A percentile compares a stretch with the other conserved stretches of the same genome.
Evolutionary conservation across 2,113 vertebrate species (phyloP).

Genomic region (Callorhinus ursinus): DNA sequence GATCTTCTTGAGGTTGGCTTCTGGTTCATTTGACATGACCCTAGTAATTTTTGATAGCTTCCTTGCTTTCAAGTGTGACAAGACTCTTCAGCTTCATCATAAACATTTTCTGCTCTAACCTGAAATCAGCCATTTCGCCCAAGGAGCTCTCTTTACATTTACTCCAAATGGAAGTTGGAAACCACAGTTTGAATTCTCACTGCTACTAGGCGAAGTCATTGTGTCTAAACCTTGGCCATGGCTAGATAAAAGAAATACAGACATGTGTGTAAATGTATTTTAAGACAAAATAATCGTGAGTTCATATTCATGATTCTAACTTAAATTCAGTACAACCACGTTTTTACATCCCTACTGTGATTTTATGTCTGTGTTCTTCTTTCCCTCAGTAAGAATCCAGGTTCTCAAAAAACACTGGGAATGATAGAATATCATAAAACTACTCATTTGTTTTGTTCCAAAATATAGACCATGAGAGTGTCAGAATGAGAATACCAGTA

Average conservation of each 20-base stretch:
- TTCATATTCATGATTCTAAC: neutral
- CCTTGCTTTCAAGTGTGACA: neutral
- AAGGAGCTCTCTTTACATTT: neutral
- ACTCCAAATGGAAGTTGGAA: neutral
- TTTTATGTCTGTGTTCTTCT: neutral
- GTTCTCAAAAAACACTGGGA: neutral
- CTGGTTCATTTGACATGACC: neutral
- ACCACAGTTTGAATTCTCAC: neutral
- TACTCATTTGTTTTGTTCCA: neutral
- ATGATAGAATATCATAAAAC: neutral
- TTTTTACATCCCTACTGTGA: neutral
- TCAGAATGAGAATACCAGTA: neutral
- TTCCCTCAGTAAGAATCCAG: neutral
- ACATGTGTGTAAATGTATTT: neutral
- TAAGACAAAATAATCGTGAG: neutral
- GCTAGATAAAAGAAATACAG: neutral
- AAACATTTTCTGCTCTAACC: neutral
- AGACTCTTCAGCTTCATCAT: neutral
- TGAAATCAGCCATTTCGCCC: neutral
- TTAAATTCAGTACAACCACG: neutral
- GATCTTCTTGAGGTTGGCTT: neutral
- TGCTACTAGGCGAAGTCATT: neutral
- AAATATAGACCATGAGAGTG: neutral
- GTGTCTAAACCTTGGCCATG: neutral
- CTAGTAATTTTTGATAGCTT: neutral